Conservation (phyloP, 2,797 vertebrate species). For the Platyrinchus mystaceus region DNA sequence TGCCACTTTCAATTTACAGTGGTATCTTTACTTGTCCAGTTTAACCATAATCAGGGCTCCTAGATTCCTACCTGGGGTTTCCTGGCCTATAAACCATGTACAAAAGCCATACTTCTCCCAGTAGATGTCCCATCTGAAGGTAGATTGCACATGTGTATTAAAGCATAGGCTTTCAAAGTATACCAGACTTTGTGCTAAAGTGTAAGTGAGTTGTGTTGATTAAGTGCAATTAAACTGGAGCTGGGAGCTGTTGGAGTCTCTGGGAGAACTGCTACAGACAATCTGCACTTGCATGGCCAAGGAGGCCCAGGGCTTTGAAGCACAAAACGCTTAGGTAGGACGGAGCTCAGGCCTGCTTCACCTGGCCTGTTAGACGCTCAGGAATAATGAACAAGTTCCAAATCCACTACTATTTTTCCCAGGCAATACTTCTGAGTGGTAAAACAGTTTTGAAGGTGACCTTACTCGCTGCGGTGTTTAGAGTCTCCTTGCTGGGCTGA, state of each 20-base stretch:
- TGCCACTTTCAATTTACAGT: background rate
- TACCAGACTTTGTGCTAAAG: background rate
- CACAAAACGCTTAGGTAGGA: background rate
- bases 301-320: background rate
- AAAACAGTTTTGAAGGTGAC: background rate
- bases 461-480: rapidly evolving
- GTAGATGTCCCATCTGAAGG: background rate
- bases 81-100: background rate
- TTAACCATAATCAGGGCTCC: background rate
- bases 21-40: background rate
- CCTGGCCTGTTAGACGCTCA: background rate
- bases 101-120: background rate
- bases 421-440: background rate
- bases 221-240: background rate
- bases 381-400: background rate
- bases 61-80: background rate
- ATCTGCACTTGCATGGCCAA: background rate
- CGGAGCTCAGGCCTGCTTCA: background rate
- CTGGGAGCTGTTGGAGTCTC: background rate
- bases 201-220: background rate
- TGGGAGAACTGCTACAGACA: background rate
- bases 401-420: background rate
- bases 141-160: background rate
- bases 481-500: background rate
- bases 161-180: background rate